Evolutionary conservation across 2,888 invertebrate species (phyloP), one percentile per base, ranked within the genome.

Genomic region (Hirtodrosophila duncani): DNA sequence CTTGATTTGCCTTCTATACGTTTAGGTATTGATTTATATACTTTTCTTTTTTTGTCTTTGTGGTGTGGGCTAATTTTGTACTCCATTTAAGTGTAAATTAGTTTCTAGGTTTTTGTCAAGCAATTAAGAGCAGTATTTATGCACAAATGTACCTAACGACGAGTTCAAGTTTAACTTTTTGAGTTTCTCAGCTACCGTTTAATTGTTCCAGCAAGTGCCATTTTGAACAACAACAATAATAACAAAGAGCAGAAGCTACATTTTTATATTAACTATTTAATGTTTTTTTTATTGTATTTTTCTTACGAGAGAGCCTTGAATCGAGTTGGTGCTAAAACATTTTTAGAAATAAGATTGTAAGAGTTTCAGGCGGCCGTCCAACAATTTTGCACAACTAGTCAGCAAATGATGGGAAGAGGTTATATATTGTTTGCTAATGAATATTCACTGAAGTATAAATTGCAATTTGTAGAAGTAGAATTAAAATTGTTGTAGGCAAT

Each of bases 121-220:
- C 17, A n/a, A 16, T n/a, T 11, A 17, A 27, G 27, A 52, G 65
- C 68, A 77, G 75, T 80, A 80, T 79, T 80, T 80, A 77, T 77
- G 70, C 80, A 77, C 77, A 72, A 70, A 60, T 67, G 77, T 77
- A 77, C 77, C 77, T 77, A 63, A 69, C 50, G 58, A 59, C 53
- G 39, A 43, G 51, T 63, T 63, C 45, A 52, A 50, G 57, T 52
- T 53, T 57, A 17, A 20, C 24, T 39, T 31, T 33, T 18, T 24
- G 37, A 53, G 46, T 39, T 56, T 64, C 56, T 50, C 51, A 46
- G 41, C 39, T 50, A 66, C 80, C 81, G 81, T 81, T 63, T 63
- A 77, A 72, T 80, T 81, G 72, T 80, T 81, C 78, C 69, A 71
- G 57, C 58, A 64, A 77, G 79, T 79, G 78, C 78, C 78, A 79